Evolutionary conservation across 64 coral and sea anemone genomes (phyloP).

Genomic region (Stichodactyla mertensii): DNA sequence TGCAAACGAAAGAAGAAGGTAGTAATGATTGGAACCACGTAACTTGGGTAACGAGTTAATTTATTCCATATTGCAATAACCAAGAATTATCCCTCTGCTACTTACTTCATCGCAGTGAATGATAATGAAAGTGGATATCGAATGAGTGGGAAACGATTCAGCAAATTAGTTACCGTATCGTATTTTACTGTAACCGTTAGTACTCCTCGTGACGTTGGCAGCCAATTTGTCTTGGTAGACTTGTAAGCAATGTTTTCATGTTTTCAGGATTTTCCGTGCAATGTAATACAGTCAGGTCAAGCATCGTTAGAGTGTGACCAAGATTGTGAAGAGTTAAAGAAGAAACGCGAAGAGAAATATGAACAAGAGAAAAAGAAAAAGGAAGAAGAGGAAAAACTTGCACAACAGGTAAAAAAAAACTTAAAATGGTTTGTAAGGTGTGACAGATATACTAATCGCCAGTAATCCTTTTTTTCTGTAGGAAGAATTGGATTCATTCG

Average conservation of each 20-base stretch:
- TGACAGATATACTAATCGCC: not conserved
- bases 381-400: slow-evolving; percentile 68
- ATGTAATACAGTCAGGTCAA: slow-evolving; percentile 44
- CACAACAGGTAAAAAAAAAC: slow-evolving; percentile 60
- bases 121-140: too few species aligned
- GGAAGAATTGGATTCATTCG: slow-evolving; percentile 91
- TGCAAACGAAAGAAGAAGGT: slow-evolving; percentile 85
- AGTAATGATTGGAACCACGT: not conserved
- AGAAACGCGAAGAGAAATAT: slow-evolving; percentile 40
- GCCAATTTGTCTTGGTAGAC: too few species aligned
- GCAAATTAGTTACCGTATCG: too few species aligned
- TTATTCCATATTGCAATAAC: too few species aligned
- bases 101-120: too few species aligned
- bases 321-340: slow-evolving; percentile 38
- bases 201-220: too few species aligned
- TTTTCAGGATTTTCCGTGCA: slow-evolving; percentile 82
- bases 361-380: slow-evolving; percentile 47
- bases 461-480: not conserved
- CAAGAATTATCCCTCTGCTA: too few species aligned
- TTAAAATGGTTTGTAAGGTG: not conserved
- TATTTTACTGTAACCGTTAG: too few species aligned
- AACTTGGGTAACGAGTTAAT: too few species aligned
- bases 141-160: too few species aligned
- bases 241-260: too few species aligned
- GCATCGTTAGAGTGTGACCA: slow-evolving; percentile 69